A percentile compares a stretch with the other conserved stretches of the same genome.
Evolutionary conservation across 2,797 vertebrate species (phyloP).

Genomic region (Ambastaia sidthimunki): DNA sequence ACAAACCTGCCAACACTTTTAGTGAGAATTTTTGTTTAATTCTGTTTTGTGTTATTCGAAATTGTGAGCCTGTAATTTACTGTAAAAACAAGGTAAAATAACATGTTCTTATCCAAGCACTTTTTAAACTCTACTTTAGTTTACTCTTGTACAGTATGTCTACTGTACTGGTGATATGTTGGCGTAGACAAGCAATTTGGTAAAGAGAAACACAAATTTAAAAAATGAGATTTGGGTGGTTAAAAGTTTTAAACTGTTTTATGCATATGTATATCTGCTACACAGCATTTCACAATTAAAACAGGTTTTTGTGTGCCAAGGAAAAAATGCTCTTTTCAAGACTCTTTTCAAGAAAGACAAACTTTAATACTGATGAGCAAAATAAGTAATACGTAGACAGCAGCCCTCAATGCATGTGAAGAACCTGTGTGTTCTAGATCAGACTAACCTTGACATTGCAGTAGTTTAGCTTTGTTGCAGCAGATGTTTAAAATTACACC

Average conservation of each 20-base stretch:
- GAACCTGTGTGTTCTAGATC: too few species aligned
- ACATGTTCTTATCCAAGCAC: too few species aligned
- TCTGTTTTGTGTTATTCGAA: too few species aligned
- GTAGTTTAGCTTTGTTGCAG: too few species aligned
- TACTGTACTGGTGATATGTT: background rate
- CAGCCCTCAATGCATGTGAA: too few species aligned
- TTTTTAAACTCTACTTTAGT: background rate
- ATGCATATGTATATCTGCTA: background rate
- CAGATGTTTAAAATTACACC: background rate
- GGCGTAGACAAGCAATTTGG: background rate
- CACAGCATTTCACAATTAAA: background rate
- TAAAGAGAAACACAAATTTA: background rate
- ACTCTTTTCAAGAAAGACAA: background rate
- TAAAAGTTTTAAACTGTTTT: background rate
- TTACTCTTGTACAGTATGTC: background rate
- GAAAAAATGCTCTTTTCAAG: background rate
- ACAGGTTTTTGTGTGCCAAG: background rate
- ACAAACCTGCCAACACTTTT: too few species aligned
- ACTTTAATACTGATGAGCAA: too few species aligned
- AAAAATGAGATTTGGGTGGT: background rate
- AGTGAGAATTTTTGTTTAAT: too few species aligned
- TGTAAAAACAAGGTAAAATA: too few species aligned
- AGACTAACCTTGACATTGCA: too few species aligned
- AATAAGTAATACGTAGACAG: too few species aligned
- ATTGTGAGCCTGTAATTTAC: too few species aligned